Evolutionary conservation across 2,888 invertebrate species (phyloP).

Genomic region (Eugnorisma glareosa): DNA sequence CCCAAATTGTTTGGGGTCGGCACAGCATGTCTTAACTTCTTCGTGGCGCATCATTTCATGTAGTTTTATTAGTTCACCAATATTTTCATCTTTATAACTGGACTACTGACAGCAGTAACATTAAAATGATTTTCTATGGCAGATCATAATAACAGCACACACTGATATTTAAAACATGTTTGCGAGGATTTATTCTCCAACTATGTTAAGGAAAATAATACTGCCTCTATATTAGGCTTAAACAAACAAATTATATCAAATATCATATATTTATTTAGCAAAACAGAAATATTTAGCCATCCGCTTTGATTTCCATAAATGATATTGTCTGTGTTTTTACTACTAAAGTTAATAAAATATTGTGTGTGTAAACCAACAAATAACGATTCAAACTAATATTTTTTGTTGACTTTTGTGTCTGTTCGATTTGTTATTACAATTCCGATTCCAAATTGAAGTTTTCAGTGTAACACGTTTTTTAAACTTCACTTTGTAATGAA

Average conservation of each 20-base stretch:
- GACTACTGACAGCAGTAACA: not conserved
- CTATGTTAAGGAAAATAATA: not conserved
- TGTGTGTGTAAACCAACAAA: conserved; percentile 21
- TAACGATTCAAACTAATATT: not conserved
- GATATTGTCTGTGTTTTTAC: not conserved
- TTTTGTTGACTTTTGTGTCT: conserved; percentile 15
- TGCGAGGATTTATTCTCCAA: not conserved
- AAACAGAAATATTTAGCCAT: conserved; percentile 1
- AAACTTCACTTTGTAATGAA: not conserved
- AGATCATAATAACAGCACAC: not conserved
- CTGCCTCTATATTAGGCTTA: not conserved
- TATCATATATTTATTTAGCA: conserved; percentile 4
- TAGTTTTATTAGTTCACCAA: not conserved
- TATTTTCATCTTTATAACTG: not conserved
- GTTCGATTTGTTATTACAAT: conserved; percentile 20
- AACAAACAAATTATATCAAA: not conserved
- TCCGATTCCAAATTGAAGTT: conserved; percentile 12
- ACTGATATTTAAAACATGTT: not conserved
- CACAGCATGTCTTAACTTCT: not conserved
- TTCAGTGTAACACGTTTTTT: not conserved
- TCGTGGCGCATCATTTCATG: not conserved
- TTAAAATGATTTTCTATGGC: not conserved
- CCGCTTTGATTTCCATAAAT: conserved; percentile 12
- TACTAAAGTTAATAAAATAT: conserved; percentile 17
- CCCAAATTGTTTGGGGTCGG: too few relatives aligned